Conservation (phyloP, 2,888 invertebrate genomes). For the Drosophila colorata region DNA sequence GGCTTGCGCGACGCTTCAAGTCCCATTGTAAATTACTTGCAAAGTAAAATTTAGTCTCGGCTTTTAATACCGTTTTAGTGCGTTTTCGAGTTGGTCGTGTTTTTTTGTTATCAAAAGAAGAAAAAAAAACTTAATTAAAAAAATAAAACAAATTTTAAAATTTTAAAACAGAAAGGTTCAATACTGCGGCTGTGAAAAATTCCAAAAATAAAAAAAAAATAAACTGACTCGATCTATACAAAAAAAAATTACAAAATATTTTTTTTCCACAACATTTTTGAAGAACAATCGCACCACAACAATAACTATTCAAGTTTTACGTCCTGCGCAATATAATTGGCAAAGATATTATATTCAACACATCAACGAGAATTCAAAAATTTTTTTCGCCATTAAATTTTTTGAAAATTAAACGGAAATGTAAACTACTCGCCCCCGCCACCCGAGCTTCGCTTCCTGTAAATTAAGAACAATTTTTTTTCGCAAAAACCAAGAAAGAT, state of each 20-base stretch:
- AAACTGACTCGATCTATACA: background rate
- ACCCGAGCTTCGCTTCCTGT: slow-evolving; percentile 47
- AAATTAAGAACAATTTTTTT: slow-evolving; percentile 39
- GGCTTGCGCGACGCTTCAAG: slow-evolving; percentile 53
- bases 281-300: background rate
- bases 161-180: slow-evolving; percentile 11
- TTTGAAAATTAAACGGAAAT: slow-evolving; percentile 77
- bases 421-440: slow-evolving; percentile 84
- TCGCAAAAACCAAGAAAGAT: background rate
- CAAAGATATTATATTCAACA: background rate
- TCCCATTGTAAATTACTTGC: slow-evolving; percentile 80
- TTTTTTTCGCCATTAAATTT: slow-evolving; percentile 29
- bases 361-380: background rate
- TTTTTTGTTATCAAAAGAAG: slow-evolving; percentile 63
- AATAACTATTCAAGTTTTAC: background rate
- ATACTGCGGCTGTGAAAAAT: slow-evolving; percentile 50
- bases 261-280: slow-evolving; percentile 24
- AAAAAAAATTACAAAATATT: slow-evolving; percentile 1
- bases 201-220: slow-evolving; percentile 16
- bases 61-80: slow-evolving; percentile 84
- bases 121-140: slow-evolving; percentile 27
- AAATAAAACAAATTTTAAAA: slow-evolving; percentile 15
- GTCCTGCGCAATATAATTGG: slow-evolving; percentile 11
- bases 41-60: slow-evolving; percentile 82
- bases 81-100: slow-evolving; percentile 84